Conservation (phyloP, 2,888 invertebrate genomes). For the Limenitis arthemis region DNA sequence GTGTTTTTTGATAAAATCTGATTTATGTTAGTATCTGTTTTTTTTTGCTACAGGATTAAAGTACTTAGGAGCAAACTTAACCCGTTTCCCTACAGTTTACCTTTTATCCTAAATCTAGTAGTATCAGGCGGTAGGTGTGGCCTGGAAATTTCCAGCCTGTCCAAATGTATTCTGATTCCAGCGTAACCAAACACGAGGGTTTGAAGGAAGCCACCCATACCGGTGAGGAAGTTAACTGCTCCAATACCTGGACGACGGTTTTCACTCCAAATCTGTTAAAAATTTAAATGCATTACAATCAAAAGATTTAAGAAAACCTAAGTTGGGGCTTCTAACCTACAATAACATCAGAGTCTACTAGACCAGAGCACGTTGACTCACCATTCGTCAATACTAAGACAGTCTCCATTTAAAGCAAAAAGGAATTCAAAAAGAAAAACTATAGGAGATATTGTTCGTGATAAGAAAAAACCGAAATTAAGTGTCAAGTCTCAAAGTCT, state of each 20-base stretch:
- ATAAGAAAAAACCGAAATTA: conserved; percentile 25
- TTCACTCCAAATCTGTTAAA: conserved; percentile 71
- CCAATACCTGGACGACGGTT: conserved; percentile 62
- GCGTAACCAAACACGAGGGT: conserved; percentile 71
- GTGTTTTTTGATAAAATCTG: too few species aligned
- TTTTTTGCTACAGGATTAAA: conserved; percentile 48
- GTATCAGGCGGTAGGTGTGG: conserved; percentile 56
- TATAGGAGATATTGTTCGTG: conserved; percentile 31
- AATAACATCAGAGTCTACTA: conserved; percentile 45
- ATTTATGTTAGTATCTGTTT: too few species aligned
- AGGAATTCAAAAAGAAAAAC: conserved; percentile 35
- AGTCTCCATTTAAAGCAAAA: conserved; percentile 20
- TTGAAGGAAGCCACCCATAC: conserved; percentile 75
- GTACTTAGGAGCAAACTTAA: conserved; percentile 54
- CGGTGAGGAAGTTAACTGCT: conserved; percentile 73
- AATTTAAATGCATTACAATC: not conserved
- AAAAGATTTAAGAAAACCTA: too few species aligned
- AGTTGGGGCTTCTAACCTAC: too few species aligned
- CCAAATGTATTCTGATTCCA: conserved; percentile 64
- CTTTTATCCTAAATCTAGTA: conserved; percentile 51
- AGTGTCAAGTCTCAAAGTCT: conserved; percentile 33
- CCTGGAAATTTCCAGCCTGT: conserved; percentile 51
- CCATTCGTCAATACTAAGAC: conserved; percentile 23
- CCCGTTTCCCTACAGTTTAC: too few species aligned
- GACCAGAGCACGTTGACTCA: conserved; percentile 34